These are phyloP conservation scores for Leiothrix lutea DNA, from an alignment of 2,113 vertebrate species.

Conservation along the genomic window DNA sequence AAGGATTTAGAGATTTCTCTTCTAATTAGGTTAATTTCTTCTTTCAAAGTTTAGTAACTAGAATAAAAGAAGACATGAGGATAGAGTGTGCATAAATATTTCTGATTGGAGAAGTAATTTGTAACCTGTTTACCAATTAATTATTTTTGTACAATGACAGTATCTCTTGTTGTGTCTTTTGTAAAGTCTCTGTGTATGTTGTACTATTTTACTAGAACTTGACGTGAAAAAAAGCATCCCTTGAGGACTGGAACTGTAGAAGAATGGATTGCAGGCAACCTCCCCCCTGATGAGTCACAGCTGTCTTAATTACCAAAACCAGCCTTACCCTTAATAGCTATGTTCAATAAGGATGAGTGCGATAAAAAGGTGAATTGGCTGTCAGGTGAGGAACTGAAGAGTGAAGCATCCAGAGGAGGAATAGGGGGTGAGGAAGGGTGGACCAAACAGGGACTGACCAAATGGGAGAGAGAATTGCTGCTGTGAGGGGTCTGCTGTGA, in stretches of 20 bases:
- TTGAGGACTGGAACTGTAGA: background rate
- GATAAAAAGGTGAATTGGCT: background rate
- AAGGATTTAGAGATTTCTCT: background rate
- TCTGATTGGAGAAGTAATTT: constrained; percentile 41
- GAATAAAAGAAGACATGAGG: background rate
- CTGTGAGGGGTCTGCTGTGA: background rate
- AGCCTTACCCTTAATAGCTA: background rate
- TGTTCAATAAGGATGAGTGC: background rate
- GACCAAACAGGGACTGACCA: background rate
- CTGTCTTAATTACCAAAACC: background rate
- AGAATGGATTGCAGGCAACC: background rate
- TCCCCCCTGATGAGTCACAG: background rate
- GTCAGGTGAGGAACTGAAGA: background rate
- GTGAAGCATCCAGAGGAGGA: background rate
- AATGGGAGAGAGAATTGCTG: background rate
- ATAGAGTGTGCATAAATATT: constrained; percentile 14
- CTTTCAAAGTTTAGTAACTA: constrained; percentile 4
- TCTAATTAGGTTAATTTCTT: constrained; percentile 33
- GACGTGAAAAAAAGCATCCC: background rate
- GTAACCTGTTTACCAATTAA: constrained; percentile 33
- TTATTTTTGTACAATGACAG: constrained; percentile 4
- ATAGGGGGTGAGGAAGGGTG: background rate
- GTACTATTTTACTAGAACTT: constrained; percentile 22
- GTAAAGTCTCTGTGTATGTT: background rate
- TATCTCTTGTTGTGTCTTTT: background rate